Evolutionary conservation across 2,888 invertebrate species (phyloP).

Genomic region (Smittia aterrima): DNA sequence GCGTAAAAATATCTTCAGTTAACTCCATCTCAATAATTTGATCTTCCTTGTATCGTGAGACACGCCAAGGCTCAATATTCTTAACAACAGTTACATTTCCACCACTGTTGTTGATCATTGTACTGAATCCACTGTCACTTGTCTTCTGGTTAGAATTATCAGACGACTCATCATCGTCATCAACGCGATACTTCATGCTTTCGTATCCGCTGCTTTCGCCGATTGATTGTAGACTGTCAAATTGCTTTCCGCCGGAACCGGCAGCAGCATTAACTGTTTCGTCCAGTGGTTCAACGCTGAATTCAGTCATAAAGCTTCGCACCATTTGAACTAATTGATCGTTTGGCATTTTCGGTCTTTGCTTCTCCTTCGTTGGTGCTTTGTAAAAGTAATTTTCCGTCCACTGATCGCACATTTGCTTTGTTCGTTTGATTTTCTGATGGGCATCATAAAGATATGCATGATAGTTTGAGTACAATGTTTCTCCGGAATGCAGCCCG

Average conservation of each 20-base stretch:
- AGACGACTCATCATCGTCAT: slow-evolving; percentile 57
- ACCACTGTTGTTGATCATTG: slow-evolving; percentile 46
- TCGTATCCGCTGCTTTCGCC: slow-evolving; percentile 74
- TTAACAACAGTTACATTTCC: slow-evolving; percentile 43
- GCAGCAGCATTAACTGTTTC: neutral
- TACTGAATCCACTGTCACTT: slow-evolving; percentile 45
- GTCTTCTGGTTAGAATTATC: slow-evolving; percentile 9
- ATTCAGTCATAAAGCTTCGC: slow-evolving; percentile 52
- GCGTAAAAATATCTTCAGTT: slow-evolving; percentile 54
- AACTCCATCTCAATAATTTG: slow-evolving; percentile 52
- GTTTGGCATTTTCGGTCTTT: slow-evolving; percentile 46
- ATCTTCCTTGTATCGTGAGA: slow-evolving; percentile 50
- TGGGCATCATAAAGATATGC: slow-evolving; percentile 85
- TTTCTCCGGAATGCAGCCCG: slow-evolving; percentile 59
- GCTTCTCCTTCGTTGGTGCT: slow-evolving; percentile 46
- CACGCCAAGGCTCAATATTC: slow-evolving; percentile 49
- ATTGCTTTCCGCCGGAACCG: slow-evolving; percentile 48
- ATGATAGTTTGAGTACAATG: slow-evolving; percentile 76
- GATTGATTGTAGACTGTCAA: slow-evolving; percentile 64
- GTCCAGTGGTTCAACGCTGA: slow-evolving; percentile 41
- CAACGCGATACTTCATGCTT: slow-evolving; percentile 62
- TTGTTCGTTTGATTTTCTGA: slow-evolving; percentile 71
- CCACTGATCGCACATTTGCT: slow-evolving; percentile 75
- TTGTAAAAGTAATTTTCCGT: slow-evolving; percentile 71
- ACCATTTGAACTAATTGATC: slow-evolving; percentile 49